A percentile compares a stretch with the other conserved stretches of the same genome.
phyloP scores from a whole-genome alignment of 1,140 invertebrate genomes.

The Sinonovacula constricta region DNA sequence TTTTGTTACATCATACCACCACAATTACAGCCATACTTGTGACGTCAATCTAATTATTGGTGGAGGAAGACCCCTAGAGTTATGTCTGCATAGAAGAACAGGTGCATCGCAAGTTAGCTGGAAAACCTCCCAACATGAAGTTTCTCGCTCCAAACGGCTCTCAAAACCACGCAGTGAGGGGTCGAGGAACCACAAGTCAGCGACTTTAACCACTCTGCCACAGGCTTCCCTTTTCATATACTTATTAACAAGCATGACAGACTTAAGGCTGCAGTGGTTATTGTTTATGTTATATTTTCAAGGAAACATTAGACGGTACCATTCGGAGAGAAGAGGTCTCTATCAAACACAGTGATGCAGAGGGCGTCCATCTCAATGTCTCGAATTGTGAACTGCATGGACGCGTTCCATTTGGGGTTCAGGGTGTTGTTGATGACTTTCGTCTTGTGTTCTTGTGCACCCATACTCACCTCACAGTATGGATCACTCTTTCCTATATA shows the following conservation, averaged over 20 bases:
- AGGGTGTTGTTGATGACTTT: slow-evolving; percentile 82
- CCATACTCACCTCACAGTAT: slow-evolving; percentile 90
- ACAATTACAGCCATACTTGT: too few species aligned
- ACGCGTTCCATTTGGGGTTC: slow-evolving; percentile 88
- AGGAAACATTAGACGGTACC: slow-evolving; percentile 79
- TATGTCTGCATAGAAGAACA: too few species aligned
- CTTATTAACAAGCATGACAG: background rate
- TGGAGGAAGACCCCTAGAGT: too few species aligned
- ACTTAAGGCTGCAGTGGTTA: too few species aligned
- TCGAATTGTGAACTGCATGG: slow-evolving; percentile 91
- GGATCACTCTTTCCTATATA: slow-evolving; percentile 82
- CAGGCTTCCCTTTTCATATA: background rate
- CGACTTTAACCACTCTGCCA: too few species aligned
- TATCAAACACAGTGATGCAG: slow-evolving; percentile 88
- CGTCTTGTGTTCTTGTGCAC: slow-evolving; percentile 87
- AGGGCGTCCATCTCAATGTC: slow-evolving; percentile 87
- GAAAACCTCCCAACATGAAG: too few species aligned
- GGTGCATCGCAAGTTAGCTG: too few species aligned
- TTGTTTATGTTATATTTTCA: background rate
- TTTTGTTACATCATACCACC: too few species aligned
- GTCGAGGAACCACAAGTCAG: too few species aligned
- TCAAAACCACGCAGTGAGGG: background rate
- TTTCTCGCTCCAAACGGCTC: too few species aligned
- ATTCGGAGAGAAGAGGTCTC: slow-evolving; percentile 88
- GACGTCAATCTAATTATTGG: too few species aligned